Evolutionary conservation across 2,888 invertebrate species (phyloP).

Genomic region (Chrysomela aeneicollis): DNA sequence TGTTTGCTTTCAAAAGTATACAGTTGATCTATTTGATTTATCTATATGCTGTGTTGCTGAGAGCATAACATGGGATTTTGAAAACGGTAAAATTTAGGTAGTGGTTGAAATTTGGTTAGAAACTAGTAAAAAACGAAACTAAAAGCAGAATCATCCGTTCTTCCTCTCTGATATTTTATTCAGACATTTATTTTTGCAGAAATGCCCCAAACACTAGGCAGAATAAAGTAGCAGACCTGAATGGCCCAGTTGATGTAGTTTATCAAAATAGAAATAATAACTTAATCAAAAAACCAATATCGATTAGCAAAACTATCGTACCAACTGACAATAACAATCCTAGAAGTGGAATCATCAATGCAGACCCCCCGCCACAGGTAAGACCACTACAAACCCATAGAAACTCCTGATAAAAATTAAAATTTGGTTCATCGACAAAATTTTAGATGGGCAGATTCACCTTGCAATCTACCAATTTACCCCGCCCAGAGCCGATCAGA

Average conservation of each 20-base stretch:
- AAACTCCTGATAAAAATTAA: too few relatives aligned
- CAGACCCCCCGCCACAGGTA: slow-evolving; percentile 42
- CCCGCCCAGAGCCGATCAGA: slow-evolving; percentile 75
- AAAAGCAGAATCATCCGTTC: too few relatives aligned
- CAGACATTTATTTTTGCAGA: slow-evolving; percentile 22
- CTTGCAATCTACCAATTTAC: slow-evolving; percentile 76
- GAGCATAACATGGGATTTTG: too few relatives aligned
- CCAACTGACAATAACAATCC: slow-evolving; percentile 41
- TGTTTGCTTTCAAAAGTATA: background rate
- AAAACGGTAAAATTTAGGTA: too few relatives aligned
- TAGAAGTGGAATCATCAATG: slow-evolving; percentile 41
- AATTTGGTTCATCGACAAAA: background rate
- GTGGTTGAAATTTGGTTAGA: too few relatives aligned
- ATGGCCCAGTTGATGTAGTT: slow-evolving; percentile 50
- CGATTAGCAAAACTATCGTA: slow-evolving; percentile 35
- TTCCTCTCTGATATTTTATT: too few relatives aligned
- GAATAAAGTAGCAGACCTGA: slow-evolving; percentile 73
- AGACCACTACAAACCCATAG: slow-evolving; percentile 17
- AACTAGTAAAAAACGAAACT: too few relatives aligned
- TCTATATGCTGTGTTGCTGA: too few relatives aligned
- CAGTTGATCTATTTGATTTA: background rate
- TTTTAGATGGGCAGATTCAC: slow-evolving; percentile 67
- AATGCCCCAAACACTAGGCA: slow-evolving; percentile 59
- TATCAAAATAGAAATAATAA: slow-evolving; percentile 45
- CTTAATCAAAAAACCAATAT: slow-evolving; percentile 32